phyloP scores from a whole-genome alignment of 2,888 invertebrate species.

The Tyria jacobaeae region DNA sequence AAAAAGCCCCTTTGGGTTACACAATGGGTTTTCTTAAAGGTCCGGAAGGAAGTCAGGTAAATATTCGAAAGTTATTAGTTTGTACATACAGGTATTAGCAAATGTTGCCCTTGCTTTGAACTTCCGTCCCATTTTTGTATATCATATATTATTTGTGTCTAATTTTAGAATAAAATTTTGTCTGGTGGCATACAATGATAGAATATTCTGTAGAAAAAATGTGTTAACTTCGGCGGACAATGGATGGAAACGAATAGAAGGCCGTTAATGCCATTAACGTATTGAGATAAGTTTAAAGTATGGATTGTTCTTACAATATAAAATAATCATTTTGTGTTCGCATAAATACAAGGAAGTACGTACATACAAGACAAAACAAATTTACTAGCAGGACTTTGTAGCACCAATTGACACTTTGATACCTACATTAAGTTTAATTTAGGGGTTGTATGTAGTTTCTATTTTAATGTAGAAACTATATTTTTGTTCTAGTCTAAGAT shows the following conservation, averaged over 20 bases:
- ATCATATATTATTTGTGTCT: too few relatives aligned
- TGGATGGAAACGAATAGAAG: constrained; percentile 59
- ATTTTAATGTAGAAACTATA: too few relatives aligned
- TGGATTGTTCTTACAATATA: constrained; percentile 38
- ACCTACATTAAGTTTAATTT: background rate
- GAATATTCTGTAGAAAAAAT: constrained; percentile 50
- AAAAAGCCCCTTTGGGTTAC: constrained; percentile 20
- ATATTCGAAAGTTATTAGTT: constrained; percentile 53
- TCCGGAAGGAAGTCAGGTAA: constrained; percentile 66
- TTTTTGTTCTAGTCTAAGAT: too few relatives aligned
- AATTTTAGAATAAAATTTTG: constrained; percentile 43
- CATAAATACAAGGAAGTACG: constrained; percentile 33
- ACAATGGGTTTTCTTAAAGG: constrained; percentile 49
- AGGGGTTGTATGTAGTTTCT: too few relatives aligned
- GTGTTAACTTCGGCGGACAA: constrained; percentile 54
- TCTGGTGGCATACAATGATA: constrained; percentile 51
- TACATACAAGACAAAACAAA: constrained; percentile 18
- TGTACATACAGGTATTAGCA: constrained; percentile 39
- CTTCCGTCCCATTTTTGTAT: constrained; percentile 55
- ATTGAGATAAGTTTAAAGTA: constrained; percentile 35
- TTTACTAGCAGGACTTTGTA: background rate
- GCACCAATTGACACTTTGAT: too few relatives aligned
- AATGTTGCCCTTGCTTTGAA: constrained; percentile 45
- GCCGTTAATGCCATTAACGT: constrained; percentile 41
- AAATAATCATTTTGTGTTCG: constrained; percentile 28